Percentiles rank a stretch among this genome's conserved stretches.
These are phyloP conservation scores for Platyura marginata DNA, from an alignment of 1,140 invertebrate species.

Conservation along the genomic window DNA sequence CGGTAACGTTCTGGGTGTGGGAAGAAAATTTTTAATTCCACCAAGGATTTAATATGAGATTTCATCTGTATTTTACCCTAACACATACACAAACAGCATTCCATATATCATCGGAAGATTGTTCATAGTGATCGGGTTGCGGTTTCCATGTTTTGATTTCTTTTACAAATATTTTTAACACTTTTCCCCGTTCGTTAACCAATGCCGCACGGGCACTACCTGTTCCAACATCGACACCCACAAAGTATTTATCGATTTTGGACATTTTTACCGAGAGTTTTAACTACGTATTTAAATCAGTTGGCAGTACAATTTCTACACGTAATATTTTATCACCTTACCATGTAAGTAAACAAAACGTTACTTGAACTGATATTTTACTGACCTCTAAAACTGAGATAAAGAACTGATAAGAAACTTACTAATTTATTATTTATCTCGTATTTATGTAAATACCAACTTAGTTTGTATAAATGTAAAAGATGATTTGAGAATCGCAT, in stretches of 20 bases:
- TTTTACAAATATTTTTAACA: constrained; percentile 40
- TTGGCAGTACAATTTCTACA: too few species aligned
- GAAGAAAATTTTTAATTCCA: constrained; percentile 7
- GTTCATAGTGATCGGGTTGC: constrained; percentile 63
- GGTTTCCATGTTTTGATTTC: constrained; percentile 63
- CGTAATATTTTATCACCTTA: too few species aligned
- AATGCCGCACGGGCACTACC: constrained; percentile 72
- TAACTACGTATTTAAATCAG: too few species aligned
- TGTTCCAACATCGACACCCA: constrained; percentile 90
- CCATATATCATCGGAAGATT: constrained; percentile 89
- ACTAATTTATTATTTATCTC: too few species aligned
- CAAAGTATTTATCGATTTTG: constrained; percentile 43
- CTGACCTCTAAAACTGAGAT: too few species aligned
- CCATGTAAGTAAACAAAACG: too few species aligned
- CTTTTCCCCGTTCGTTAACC: constrained; percentile 42
- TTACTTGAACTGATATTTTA: too few species aligned
- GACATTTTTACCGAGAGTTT: constrained; percentile 4
- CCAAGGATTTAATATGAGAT: background rate
- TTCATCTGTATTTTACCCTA: constrained; percentile 9
- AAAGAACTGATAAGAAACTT: too few species aligned
- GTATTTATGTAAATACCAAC: too few species aligned
- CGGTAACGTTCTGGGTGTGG: constrained; percentile 37
- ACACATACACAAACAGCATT: constrained; percentile 25
- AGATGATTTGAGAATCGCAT: too few species aligned
- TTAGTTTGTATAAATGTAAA: too few species aligned